Evolutionary conservation across 1,140 invertebrate species (phyloP).

Genomic region (Solen grandis): DNA sequence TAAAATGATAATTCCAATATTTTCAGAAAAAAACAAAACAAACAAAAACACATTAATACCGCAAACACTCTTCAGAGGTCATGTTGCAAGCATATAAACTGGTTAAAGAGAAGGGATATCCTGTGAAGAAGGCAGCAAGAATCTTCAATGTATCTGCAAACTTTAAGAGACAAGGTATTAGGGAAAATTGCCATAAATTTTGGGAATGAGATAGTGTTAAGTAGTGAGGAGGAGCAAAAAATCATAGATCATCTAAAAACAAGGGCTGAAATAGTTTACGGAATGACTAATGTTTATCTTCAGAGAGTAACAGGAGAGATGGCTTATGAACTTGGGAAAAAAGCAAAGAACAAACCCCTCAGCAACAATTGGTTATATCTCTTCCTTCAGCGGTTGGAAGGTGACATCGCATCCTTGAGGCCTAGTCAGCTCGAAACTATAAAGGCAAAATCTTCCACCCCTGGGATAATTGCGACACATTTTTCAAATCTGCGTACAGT

Average conservation of each 20-base stretch:
- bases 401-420: neutral
- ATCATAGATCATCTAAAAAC: constrained; percentile 5
- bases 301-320: constrained; percentile 10
- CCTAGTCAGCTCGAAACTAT: constrained; percentile 13
- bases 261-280: constrained; percentile 10
- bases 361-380: constrained; percentile 29
- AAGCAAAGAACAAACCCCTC: constrained; percentile 1
- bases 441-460: constrained; percentile 1
- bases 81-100: neutral
- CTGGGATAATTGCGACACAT: neutral
- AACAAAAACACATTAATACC: neutral
- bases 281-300: constrained; percentile 1
- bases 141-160: neutral
- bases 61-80: neutral
- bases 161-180: neutral
- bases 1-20: no score
- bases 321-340: constrained; percentile 5
- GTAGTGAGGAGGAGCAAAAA: neutral
- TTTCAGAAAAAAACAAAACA: no score
- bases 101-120: constrained; percentile 2
- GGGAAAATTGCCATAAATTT: neutral
- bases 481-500: neutral
- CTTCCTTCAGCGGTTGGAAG: neutral
- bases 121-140: neutral
- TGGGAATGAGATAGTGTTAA: constrained; percentile 1